These are phyloP conservation scores for Parotocinclus haroldoi DNA, from an alignment of 2,797 vertebrate genomes.

Conservation along the genomic window DNA sequence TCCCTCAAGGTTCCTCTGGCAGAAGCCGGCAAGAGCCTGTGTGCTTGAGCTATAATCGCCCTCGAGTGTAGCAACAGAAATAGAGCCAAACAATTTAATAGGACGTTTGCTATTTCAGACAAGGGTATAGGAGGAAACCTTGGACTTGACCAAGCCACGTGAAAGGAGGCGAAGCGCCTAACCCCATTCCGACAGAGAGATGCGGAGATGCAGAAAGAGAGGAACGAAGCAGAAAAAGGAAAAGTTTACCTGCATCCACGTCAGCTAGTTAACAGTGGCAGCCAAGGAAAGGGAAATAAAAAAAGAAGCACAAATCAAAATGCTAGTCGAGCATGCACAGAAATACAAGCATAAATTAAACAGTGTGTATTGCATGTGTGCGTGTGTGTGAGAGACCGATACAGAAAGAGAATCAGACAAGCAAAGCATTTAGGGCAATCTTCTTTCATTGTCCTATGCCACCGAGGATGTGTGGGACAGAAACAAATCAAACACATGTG, in stretches of 20 bases:
- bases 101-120: conserved; percentile 21
- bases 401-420: too few species aligned
- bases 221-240: conserved; percentile 32
- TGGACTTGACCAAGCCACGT: conserved; percentile 20
- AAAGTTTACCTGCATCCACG: conserved; percentile 98
- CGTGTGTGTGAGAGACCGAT: too few species aligned
- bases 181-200: background rate
- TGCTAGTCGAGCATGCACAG: conserved; percentile 47
- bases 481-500: conserved; percentile 10
- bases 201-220: background rate
- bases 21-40: background rate
- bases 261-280: conserved; percentile 92
- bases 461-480: background rate
- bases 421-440: too few species aligned
- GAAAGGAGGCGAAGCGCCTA: conserved; percentile 21
- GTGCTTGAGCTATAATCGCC: conserved; percentile 4
- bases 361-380: too few species aligned
- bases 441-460: too few species aligned
- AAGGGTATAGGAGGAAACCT: conserved; percentile 4
- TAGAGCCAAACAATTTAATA: conserved; percentile 13
- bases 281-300: conserved; percentile 78
- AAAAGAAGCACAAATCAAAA: conserved; percentile 54
- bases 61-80: background rate
- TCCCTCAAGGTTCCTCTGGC: conserved; percentile 3
- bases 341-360: conserved; percentile 30